Evolutionary conservation across 1,140 invertebrate genomes (phyloP).

Genomic region (Pomacea maculata): DNA sequence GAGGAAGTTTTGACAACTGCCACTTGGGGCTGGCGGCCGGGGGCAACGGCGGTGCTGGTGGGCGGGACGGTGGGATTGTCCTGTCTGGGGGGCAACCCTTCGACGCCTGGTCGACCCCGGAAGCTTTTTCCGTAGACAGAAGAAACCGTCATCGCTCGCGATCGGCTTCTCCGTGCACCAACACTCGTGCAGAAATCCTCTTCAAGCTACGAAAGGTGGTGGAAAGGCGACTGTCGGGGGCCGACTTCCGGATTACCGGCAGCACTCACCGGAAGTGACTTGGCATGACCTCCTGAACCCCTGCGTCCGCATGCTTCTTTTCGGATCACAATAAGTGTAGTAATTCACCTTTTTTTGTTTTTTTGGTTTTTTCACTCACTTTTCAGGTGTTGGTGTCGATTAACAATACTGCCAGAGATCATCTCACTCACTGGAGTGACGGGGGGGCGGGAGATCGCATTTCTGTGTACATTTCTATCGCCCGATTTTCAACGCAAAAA

Average conservation of each 20-base stretch:
- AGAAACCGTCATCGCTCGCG: neutral
- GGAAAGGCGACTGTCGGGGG: conserved; percentile 8
- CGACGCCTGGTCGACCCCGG: neutral
- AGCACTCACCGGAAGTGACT: neutral
- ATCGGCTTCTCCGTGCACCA: neutral
- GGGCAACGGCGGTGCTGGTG: neutral
- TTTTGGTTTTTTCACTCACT: no score
- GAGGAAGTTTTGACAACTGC: neutral
- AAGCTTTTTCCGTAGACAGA: neutral
- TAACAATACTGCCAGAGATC: neutral
- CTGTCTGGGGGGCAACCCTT: neutral
- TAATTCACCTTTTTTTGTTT: no score
- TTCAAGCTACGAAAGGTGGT: conserved; percentile 10
- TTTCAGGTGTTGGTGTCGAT: no score
- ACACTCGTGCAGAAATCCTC: conserved; percentile 4
- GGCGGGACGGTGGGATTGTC: neutral
- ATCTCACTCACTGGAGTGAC: neutral
- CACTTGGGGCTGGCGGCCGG: neutral
- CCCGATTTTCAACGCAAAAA: neutral
- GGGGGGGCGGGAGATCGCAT: neutral
- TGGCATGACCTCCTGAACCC: neutral
- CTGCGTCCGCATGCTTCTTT: neutral
- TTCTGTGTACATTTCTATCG: neutral
- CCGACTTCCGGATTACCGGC: neutral
- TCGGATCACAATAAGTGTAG: neutral